Evolutionary conservation across 2,888 invertebrate species (phyloP), one percentile per base, ranked within the genome.

Genomic region (Cryptocephalus moraei): DNA sequence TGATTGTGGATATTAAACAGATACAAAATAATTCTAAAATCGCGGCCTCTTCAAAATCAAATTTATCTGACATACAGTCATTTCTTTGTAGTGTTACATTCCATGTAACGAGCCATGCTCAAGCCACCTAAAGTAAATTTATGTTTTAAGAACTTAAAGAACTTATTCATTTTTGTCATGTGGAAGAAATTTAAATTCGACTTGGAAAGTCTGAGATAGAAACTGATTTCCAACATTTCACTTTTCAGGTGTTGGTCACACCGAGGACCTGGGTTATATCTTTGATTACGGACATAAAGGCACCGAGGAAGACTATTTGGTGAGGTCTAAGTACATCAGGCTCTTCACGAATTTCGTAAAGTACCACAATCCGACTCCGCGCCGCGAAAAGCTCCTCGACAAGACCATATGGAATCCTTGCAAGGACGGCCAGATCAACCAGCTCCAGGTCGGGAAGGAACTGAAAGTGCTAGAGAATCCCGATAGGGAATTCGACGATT

Each of bases 341-440:
- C 33, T 59, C 38, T 58, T 57, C 56, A 53, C 56, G 1, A 59
- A 59, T 47, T 59, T 59, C 38, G 55, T 49, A 4, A 59, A 58
- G 51, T 32, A 47, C 11, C 53, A 54, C 8, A 52, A 56, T 44
- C 59, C 59, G 22, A 59, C 59, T 8, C 59, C 59, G 1, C 10
- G 10, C 2, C 9, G 33, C 13, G 55, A 57, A n/a, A 14, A 39
- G 6, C 44, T 55, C 32, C 44, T 59, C 10, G 40, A 56, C n/a
- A 46, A 54, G 32, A 36, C 49, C 2, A 45, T 41, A 31, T 57
- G 57, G 57, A 34, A 41, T 8, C 14, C 44, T 6, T 38, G 22
- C 14, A 13, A 40, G n/a, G 32, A 31, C 9, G 11, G 34, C 4
- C 33, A 41, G 3, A 11, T 53, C n/a, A 33, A 41, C 10, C 49